Evolutionary conservation across 2,113 vertebrate genomes (phyloP).

Genomic region (Pithys albifrons): DNA sequence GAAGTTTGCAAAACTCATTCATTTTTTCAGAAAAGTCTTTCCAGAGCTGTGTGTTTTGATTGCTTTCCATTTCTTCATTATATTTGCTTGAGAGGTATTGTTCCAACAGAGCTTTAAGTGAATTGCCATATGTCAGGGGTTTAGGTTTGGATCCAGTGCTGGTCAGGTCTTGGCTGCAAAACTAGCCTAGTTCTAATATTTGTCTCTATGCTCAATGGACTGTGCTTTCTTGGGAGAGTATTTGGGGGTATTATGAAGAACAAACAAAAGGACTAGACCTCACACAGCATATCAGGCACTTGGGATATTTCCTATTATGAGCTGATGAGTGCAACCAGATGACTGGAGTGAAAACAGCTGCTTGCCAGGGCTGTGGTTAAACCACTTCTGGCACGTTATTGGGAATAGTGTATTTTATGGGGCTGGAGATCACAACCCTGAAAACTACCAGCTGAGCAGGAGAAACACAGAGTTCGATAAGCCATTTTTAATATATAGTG

Average conservation of each 20-base stretch:
- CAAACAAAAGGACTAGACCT: background rate
- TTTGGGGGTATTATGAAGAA: background rate
- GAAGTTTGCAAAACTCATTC: background rate
- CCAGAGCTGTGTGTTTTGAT: background rate
- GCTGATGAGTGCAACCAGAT: conserved; percentile 8
- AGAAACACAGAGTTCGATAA: background rate
- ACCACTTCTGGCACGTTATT: background rate
- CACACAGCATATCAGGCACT: background rate
- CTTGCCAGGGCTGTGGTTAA: background rate
- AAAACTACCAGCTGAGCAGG: background rate
- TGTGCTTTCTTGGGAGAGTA: background rate
- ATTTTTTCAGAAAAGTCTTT: background rate
- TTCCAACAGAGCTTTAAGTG: background rate
- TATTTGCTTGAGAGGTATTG: background rate
- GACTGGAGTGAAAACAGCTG: conserved; percentile 1
- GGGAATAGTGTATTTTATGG: background rate
- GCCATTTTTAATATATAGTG: background rate
- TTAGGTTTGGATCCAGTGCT: background rate
- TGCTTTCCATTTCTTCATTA: background rate
- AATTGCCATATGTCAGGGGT: background rate
- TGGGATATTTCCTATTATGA: conserved; percentile 5
- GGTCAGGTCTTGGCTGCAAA: background rate
- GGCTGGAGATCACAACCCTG: background rate
- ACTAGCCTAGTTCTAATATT: background rate
- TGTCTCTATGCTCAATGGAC: background rate